Evolutionary conservation across 2,113 vertebrate genomes (phyloP), one percentile per base, ranked within the genome.

Genomic region (Nothoprocta pentlandii): DNA sequence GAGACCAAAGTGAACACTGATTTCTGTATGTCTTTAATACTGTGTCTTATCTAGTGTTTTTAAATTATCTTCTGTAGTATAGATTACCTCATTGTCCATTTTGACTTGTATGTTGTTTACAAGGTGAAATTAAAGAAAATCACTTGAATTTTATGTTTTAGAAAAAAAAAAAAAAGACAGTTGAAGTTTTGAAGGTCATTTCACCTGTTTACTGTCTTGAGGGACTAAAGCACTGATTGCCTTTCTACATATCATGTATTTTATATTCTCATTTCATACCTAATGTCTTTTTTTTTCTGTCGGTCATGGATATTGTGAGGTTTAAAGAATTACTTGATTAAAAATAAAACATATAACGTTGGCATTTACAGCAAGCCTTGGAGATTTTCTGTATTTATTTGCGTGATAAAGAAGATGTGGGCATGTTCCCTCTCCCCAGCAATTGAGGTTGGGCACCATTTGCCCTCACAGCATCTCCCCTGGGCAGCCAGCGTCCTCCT

Each of bases 1-100:
- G 97, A 98, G 97, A 98, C 98, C 98, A 98, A 98, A 98, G 97
- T 97, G 97, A 98, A 97, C 97, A 97, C 97, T 97, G 97, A 97
- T 97, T 97, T 95, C 95, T 97, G 20, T 97, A 83, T 95, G 96
- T 98, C 97, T 97, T 98, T 97, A 98, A 97, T 97, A 97, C 92
- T 94, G 96, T 97, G 97, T 98, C 97, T 98, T 98, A 97, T 96
- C 96, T 98, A 97, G 97, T 97, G 95, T 97, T 98, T 98, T 97
- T 97, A 97, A 98, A 95, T 97, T 97, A 97, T 97, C 97, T 96
- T 97, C 83, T 96, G 91, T 98, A 98, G 97, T 93, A 79, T 98
- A 98, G 97, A 96, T 97, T 97, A 97, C 97, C 96, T 98, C 97
- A 93, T 97, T 95, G 97, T 97, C 97, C 97, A 97, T 97, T 97